Evolutionary conservation across 2,113 vertebrate species (phyloP).

Genomic region (Hiodon alosoides): DNA sequence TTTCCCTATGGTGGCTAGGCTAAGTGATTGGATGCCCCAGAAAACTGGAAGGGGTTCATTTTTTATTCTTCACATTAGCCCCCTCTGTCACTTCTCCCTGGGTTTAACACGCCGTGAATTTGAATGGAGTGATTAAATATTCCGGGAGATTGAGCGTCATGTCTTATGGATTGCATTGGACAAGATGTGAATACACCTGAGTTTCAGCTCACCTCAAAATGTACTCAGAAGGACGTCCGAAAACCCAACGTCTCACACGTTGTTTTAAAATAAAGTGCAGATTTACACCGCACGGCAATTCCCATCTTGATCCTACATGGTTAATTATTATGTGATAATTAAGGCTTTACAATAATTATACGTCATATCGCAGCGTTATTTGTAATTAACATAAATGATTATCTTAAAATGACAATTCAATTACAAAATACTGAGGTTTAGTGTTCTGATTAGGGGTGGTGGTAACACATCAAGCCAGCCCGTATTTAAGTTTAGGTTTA

Average conservation of each 20-base stretch:
- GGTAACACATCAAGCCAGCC: too few species aligned
- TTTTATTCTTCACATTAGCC: neutral
- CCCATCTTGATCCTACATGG: neutral
- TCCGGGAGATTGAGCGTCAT: neutral
- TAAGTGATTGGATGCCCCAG: constrained; percentile 15
- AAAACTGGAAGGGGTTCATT: constrained; percentile 5
- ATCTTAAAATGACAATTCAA: too few species aligned
- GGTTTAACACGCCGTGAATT: neutral
- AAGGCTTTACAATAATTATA: neutral
- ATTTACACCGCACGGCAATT: neutral
- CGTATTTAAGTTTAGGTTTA: too few species aligned
- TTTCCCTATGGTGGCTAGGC: neutral
- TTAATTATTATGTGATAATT: neutral
- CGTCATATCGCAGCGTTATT: too few species aligned
- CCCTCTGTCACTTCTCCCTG: neutral
- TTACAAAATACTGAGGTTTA: too few species aligned
- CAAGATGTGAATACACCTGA: neutral
- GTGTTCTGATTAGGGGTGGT: too few species aligned
- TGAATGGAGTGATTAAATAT: neutral
- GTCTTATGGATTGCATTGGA: neutral
- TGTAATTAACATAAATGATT: too few species aligned
- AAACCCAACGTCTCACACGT: neutral
- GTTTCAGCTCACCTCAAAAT: neutral
- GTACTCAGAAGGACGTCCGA: neutral
- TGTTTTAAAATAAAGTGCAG: neutral